phyloP scores from a whole-genome alignment of 2,888 invertebrate species.

The Melanophora roralis region DNA sequence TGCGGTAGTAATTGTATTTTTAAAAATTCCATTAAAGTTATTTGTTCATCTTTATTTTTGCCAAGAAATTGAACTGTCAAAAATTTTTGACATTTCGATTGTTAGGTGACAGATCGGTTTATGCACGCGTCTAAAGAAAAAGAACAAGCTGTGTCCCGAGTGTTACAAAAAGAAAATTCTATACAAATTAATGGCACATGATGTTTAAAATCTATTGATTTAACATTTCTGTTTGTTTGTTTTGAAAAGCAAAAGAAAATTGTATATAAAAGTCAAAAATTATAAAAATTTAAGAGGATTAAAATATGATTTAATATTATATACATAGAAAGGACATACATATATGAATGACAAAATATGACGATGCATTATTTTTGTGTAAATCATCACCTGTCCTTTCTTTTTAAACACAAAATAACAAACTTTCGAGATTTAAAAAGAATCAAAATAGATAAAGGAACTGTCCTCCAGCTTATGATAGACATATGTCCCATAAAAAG shows the following conservation, averaged over 20 bases:
- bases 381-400: slow-evolving; percentile 55
- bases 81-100: slow-evolving; percentile 77
- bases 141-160: slow-evolving; percentile 29
- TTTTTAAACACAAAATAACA: background rate
- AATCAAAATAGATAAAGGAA: slow-evolving; percentile 23
- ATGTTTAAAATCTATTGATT: slow-evolving; percentile 49
- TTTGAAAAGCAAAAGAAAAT: background rate
- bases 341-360: slow-evolving; percentile 22
- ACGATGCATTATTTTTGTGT: slow-evolving; percentile 20
- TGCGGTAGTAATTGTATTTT: slow-evolving; percentile 39
- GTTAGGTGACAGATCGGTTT: slow-evolving; percentile 64
- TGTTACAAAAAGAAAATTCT: slow-evolving; percentile 1
- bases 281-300: slow-evolving; percentile 57
- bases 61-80: slow-evolving; percentile 74
- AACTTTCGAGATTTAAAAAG: slow-evolving; percentile 1
- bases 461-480: slow-evolving; percentile 45
- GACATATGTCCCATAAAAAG: slow-evolving; percentile 56
- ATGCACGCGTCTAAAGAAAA: slow-evolving; percentile 54
- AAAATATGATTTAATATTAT: slow-evolving; percentile 43
- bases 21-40: slow-evolving; percentile 27
- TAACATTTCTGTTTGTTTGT: background rate
- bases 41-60: slow-evolving; percentile 35
- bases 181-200: slow-evolving; percentile 37
- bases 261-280: slow-evolving; percentile 49
- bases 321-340: background rate